Evolutionary conservation across 2,797 vertebrate species (phyloP), one percentile per base, ranked within the genome.

Genomic region (Acipenser oxyrinchus): DNA sequence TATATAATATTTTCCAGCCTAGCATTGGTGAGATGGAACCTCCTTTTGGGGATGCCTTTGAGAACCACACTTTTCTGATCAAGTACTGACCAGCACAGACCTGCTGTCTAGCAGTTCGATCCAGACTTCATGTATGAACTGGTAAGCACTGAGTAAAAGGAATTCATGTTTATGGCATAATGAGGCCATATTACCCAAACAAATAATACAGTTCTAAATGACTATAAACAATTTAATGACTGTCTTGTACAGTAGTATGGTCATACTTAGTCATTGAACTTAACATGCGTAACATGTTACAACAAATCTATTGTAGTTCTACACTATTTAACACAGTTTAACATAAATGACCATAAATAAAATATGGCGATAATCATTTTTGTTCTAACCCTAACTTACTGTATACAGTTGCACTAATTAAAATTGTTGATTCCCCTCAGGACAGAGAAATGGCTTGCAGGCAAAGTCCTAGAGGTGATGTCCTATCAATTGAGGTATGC

Each of bases 41-140:
- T 91, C 94, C 94, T 90, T 98, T 98, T 87, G 96, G 91, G 86
- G 95, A 99, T 69, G 94, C 93, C 82, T 99, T 97, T 97, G 93
- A 94, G 83, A 98, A 93, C 89, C 95, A 94, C 86, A 89, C 91
- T 50, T 97, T 87, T 93, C 94, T 79, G 96, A 99, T 87, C 96
- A 99, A 88, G 94, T 93, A 73, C 84, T 99, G 86, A 97, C 94
- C 89, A 99, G 96, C 88, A 99, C 96, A 37, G 96, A 99, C 78
- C 89, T 98, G 77, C 87, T 99, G 78, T 91, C 94, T 58, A 97
- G 87, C 86, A 98, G 90, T 86, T 95, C 62, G 96, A 99, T 84
- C 96, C 95, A 83, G 95, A 97, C 85, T 98, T 99, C 87, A 98
- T 99, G 94, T 99, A 99, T 73, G 95, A 98, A 82, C 84, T 97